Base-by-base conservation (phyloP, 1,140 invertebrate species). In the Drosophila busckii region DNA sequence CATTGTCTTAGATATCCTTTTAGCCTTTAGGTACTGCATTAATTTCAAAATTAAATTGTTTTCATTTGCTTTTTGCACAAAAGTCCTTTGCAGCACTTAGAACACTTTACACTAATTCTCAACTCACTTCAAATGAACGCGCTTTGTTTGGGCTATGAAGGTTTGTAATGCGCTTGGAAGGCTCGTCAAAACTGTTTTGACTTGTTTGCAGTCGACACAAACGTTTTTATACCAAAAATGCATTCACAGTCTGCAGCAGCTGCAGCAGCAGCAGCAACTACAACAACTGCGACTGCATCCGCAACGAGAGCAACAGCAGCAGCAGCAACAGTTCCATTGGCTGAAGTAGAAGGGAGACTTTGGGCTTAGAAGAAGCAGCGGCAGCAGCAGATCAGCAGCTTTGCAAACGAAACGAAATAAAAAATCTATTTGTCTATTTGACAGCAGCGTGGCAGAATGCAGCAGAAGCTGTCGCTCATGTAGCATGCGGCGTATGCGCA, bases 181-280 rank as follows among this genome's bases (percentile, higher is more conserved):
- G 75, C 84, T 86, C 70, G 73, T 71, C 73, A 82, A 86, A 78
- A 67, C 52, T 82, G 70, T 65, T 84, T 85, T 85, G 84, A 70
- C 63, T 80, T 58, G 59, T 34, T 41, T 82, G 52, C 65, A 53
- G 53, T 65, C 67, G 50, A 46, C 52, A 40, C 66, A 69, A 84
- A 84, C 61, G 84, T 76, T 86, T 86, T 86, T 86, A 86, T 86
- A 86, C 84, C 60, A 22, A 83, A 70, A 73, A 41, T 60, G 66
- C 80, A 73, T 60, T 65, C 82, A 67, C 73, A n/a, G n/a, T n/a
- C n/a, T 63, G 56, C 50, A 35, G 12, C 28, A 32, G 42, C 45
- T 9, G 29, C 32, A 20, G 46, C 49, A 59, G 50, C 29, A 31
- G 34, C 31, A 41, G 41, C 63, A 55, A 38, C 16, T 8, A 20